Conservation (phyloP, 2,797 vertebrate genomes). For the Enteromius mattozi region DNA sequence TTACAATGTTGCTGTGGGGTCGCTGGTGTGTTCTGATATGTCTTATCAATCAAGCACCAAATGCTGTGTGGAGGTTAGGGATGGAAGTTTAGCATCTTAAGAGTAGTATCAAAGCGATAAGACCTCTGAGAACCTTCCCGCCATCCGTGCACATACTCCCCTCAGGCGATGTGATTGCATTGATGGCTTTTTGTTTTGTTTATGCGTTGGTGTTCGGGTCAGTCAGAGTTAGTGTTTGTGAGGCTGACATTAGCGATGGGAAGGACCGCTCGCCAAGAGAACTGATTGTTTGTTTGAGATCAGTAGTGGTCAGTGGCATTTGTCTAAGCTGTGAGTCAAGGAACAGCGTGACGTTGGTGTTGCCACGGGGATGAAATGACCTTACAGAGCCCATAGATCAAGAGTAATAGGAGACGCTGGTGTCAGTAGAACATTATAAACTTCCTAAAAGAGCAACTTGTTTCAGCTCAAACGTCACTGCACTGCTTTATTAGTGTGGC, state of each 20-base stretch:
- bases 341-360: slow-evolving; percentile 68
- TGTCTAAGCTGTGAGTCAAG: slow-evolving; percentile 63
- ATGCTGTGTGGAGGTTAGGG: not conserved
- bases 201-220: slow-evolving; percentile 50
- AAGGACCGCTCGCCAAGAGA: slow-evolving; percentile 61
- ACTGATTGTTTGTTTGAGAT: slow-evolving; percentile 65
- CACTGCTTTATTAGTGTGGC: slow-evolving; percentile 21
- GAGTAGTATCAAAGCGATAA: slow-evolving; percentile 34
- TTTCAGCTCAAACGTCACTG: slow-evolving; percentile 43
- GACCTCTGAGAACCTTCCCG: slow-evolving; percentile 25
- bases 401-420: slow-evolving; percentile 54
- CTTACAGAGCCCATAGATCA: slow-evolving; percentile 71
- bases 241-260: slow-evolving; percentile 59
- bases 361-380: slow-evolving; percentile 76
- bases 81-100: slow-evolving; percentile 31
- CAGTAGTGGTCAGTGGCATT: slow-evolving; percentile 74
- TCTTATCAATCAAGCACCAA: not conserved
- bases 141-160: not conserved
- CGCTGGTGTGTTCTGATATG: not conserved
- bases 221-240: slow-evolving; percentile 55
- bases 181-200: slow-evolving; percentile 52
- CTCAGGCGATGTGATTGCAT: slow-evolving; percentile 28
- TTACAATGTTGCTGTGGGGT: not conserved
- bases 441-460: slow-evolving; percentile 59
- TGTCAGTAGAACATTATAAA: slow-evolving; percentile 53